A percentile compares a stretch with the other conserved stretches of the same genome.
These are phyloP conservation scores for Metalampra italica DNA, from an alignment of 2,888 invertebrate species.

Conservation along the genomic window DNA sequence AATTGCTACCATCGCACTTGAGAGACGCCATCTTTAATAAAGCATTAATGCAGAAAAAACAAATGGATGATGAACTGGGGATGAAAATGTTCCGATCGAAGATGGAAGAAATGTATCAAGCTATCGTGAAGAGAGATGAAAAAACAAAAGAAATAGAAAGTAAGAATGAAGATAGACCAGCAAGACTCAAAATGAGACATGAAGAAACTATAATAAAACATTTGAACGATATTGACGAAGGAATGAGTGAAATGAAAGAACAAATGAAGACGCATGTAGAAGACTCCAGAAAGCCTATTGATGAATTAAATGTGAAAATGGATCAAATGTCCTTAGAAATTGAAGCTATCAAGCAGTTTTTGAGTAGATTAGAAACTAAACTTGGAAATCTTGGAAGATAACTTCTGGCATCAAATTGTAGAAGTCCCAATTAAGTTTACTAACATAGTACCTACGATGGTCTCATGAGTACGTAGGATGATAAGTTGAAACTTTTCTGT, in stretches of 20 bases:
- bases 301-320: conserved; percentile 52
- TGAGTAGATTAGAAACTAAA: conserved; percentile 55
- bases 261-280: conserved; percentile 41
- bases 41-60: conserved; percentile 57
- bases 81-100: conserved; percentile 45
- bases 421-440: background rate
- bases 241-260: conserved; percentile 41
- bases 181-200: conserved; percentile 29
- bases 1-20: conserved; percentile 51
- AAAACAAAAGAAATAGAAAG: conserved; percentile 16
- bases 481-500: no score
- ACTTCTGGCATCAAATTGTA: background rate
- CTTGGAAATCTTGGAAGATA: conserved; percentile 17
- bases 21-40: conserved; percentile 61
- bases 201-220: conserved; percentile 46
- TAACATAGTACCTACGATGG: no score
- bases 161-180: conserved; percentile 15
- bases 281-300: conserved; percentile 40
- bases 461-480: no score
- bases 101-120: conserved; percentile 57
- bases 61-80: conserved; percentile 51
- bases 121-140: conserved; percentile 39
- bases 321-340: conserved; percentile 60
- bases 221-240: conserved; percentile 49
- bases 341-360: conserved; percentile 48